These are phyloP conservation scores for Falco cherrug DNA, from an alignment of 2,797 vertebrate species.

Conservation along the genomic window DNA sequence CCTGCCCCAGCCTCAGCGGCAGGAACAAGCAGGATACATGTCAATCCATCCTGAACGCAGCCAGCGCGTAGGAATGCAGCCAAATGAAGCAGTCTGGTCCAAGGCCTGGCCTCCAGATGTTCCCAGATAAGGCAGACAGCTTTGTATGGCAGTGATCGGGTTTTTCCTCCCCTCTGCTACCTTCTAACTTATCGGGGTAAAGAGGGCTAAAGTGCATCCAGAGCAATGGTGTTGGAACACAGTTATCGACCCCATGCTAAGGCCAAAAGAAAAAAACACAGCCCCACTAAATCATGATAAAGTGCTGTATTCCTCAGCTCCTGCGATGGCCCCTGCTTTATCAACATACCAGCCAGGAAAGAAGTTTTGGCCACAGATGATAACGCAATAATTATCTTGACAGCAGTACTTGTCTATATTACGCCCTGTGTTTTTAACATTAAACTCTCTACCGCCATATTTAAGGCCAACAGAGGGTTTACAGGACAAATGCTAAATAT, in stretches of 20 bases:
- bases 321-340: not conserved
- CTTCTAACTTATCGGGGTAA: not conserved
- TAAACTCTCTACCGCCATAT: not conserved
- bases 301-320: not conserved
- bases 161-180: not conserved
- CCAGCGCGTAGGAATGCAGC: not conserved
- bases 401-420: not conserved
- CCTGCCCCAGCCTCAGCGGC: not conserved
- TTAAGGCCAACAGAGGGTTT: not conserved
- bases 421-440: not conserved
- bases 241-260: not conserved
- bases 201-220: not conserved
- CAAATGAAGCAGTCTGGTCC: not conserved
- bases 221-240: not conserved
- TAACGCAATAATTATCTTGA: not conserved
- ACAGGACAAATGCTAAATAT: not conserved
- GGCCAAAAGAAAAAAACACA: not conserved
- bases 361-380: not conserved
- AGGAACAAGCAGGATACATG: not conserved
- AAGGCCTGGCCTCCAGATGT: not conserved
- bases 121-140: not conserved
- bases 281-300: not conserved
- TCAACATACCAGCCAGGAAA: not conserved
- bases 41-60: not conserved
- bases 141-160: rapidly evolving